Base-by-base conservation (phyloP, 2,888 invertebrate genomes). In the Synanthedon tipuliformis region DNA sequence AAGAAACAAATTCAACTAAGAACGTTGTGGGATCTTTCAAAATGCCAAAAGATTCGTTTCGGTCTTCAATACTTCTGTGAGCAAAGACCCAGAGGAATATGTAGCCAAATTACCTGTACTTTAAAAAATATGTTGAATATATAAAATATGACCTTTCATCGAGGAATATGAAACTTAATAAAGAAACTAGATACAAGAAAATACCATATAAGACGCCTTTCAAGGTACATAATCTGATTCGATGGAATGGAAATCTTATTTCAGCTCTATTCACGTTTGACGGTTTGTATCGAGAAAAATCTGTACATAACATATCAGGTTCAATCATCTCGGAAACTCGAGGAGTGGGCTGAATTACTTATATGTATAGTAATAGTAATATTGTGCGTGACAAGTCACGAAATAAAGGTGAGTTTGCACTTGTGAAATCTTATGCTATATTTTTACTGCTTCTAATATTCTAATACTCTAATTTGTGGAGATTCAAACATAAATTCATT, bases 191-290 rank as follows among this genome's bases (percentile, higher is more conserved):
- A 45, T 45, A 45, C 45, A 45, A 45, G 45, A 45, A 45, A 45
- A 45, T 45, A 45, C n/a, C 45, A 13, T n/a, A 45, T 45, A 45
- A 54, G 54, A 55, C 53, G 56, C 48, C 57, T 58, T 58, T 50
- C 53, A 62, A 60, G 61, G 62, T 59, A 68, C 63, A 61, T 64
- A 75, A 74, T 75, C 66, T 62, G 65, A 74, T 73, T 63, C 65
- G 66, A 68, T 68, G 65, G 73, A 73, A 75, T 69, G 63, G 60
- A 73, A 73, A 76, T 75, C 72, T 74, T 69, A 73, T 79, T 75
- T 68, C 71, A 65, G 61, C 56, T 71, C 70, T 66, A 76, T 80
- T 77, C 72, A 75, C 68, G 71, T 73, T 72, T 71, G 72, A 70
- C 64, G 67, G 64, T 66, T 61, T 66, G 59, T 61, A 64, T 60